Conservation (phyloP, 2,888 invertebrate genomes). For the Rhaphigaster nebulosa region DNA sequence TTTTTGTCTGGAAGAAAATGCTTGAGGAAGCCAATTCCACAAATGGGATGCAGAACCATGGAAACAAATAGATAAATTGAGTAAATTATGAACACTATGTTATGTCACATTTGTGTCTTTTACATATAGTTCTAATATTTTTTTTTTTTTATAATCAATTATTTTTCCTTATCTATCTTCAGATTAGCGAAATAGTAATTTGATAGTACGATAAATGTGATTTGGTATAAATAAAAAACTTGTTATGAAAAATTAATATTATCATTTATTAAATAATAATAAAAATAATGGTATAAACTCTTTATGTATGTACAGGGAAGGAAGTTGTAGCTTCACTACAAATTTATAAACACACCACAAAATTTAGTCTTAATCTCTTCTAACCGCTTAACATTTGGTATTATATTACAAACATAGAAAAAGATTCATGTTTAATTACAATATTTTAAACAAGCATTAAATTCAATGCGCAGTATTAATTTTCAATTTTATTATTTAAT, state of each 20-base stretch:
- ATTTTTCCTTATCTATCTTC: too few species aligned
- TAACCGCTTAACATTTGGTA: not conserved
- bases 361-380: conserved; percentile 27
- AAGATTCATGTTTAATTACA: not conserved
- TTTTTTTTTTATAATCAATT: too few species aligned
- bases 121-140: too few species aligned
- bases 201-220: not conserved
- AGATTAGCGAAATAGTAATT: too few species aligned
- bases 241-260: not conserved
- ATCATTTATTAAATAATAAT: conserved; percentile 40
- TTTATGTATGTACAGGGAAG: conserved; percentile 9
- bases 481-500: not conserved
- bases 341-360: conserved; percentile 24
- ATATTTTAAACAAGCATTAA: not conserved
- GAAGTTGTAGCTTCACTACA: not conserved
- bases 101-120: not conserved
- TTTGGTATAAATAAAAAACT: not conserved
- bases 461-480: not conserved
- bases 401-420: not conserved
- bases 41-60: too few species aligned
- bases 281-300: conserved; percentile 5
- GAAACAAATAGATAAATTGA: too few species aligned
- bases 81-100: too few species aligned
- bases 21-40: too few species aligned
- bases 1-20: not conserved